Conservation (phyloP, 2,113 vertebrate genomes). For the Clinocottus analis region DNA sequence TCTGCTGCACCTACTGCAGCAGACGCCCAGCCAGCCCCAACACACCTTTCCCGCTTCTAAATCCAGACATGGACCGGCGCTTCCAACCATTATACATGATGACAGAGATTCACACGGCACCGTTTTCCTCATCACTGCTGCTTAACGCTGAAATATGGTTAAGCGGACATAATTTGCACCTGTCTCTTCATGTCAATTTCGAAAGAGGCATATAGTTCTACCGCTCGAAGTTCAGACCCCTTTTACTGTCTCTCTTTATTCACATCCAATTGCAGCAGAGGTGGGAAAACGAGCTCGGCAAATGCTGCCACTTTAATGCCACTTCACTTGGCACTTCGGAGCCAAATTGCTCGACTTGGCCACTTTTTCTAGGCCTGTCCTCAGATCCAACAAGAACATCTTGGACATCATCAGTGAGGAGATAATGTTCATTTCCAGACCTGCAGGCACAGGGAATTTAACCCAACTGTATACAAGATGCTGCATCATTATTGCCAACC, state of each 20-base stretch:
- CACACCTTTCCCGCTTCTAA: constrained; percentile 32
- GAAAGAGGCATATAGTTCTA: constrained; percentile 32
- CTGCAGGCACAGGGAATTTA: constrained; percentile 8
- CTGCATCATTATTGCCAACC: constrained; percentile 28
- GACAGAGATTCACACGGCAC: constrained; percentile 18
- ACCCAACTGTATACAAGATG: constrained; percentile 25
- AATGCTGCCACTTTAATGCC: constrained; percentile 21
- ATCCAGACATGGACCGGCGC: constrained; percentile 28
- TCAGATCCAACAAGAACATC: constrained; percentile 17
- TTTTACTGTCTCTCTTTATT: constrained; percentile 26
- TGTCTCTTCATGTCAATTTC: constrained; percentile 46
- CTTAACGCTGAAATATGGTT: constrained; percentile 58
- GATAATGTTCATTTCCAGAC: constrained; percentile 39
- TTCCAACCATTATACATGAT: constrained; percentile 58
- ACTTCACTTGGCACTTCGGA: constrained; percentile 18
- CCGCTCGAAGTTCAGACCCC: background rate
- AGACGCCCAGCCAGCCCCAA: background rate
- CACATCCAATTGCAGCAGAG: constrained; percentile 17
- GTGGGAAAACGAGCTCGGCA: background rate
- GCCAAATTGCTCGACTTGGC: constrained; percentile 40
- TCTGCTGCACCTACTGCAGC: background rate
- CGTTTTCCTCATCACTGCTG: constrained; percentile 2
- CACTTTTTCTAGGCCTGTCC: constrained; percentile 15
- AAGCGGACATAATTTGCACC: constrained; percentile 66
- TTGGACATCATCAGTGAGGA: constrained; percentile 34